Percentiles rank a stretch among this genome's conserved stretches.
Conservation (phyloP, 2,797 vertebrate species). For the Octomys mimax region DNA sequence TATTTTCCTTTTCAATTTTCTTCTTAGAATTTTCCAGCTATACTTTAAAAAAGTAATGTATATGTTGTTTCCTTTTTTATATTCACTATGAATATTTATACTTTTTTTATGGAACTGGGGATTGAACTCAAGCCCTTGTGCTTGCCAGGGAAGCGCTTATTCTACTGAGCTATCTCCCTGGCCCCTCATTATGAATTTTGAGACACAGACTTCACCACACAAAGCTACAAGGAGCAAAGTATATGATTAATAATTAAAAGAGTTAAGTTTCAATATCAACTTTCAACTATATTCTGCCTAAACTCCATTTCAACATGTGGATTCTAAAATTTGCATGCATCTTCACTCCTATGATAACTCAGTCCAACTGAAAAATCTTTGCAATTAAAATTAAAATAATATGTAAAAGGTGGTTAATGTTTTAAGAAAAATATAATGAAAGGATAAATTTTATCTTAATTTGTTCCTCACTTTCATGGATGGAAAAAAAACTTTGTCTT, state of each 20-base stretch:
- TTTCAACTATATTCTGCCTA: not conserved
- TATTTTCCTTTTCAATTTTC: not conserved
- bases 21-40: not conserved
- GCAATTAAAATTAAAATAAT: not conserved
- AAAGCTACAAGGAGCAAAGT: slow-evolving; percentile 23
- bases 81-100: not conserved
- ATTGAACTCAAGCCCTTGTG: too few relatives aligned
- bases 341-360: not conserved
- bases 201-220: not conserved
- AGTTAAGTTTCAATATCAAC: not conserved
- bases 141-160: too few relatives aligned
- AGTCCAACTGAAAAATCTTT: not conserved
- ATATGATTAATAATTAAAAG: not conserved
- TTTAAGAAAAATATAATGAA: not conserved
- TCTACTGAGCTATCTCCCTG: too few relatives aligned
- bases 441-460: not conserved
- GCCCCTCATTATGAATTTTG: too few relatives aligned
- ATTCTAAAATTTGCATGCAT: not conserved
- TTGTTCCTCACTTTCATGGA: not conserved
- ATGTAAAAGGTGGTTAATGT: not conserved
- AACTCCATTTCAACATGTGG: not conserved
- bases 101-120: too few relatives aligned
- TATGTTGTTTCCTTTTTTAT: not conserved
- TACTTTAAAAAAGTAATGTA: not conserved
- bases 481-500: slow-evolving; percentile 26